phyloP scores from a whole-genome alignment of 2,797 vertebrate species.

The Zenarchopterus dispar region DNA sequence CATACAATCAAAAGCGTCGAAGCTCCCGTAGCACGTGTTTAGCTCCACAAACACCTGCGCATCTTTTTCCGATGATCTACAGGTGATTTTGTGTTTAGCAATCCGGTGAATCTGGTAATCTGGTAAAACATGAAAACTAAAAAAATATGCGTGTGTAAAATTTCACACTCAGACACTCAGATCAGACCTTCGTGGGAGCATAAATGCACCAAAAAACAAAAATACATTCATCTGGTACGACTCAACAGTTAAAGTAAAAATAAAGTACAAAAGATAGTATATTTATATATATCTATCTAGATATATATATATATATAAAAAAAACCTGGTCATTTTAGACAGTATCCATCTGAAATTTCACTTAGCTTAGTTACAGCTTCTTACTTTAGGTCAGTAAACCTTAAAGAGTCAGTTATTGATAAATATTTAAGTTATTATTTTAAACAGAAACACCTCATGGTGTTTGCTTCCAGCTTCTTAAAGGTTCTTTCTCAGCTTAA shows the following conservation, averaged over 20 bases:
- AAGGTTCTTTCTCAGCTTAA: background rate
- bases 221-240: constrained; percentile 61
- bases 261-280: constrained; percentile 12
- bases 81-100: too few species aligned
- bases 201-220: constrained; percentile 32
- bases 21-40: background rate
- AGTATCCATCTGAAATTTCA: background rate
- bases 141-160: constrained; percentile 5
- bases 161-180: constrained; percentile 2
- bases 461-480: constrained; percentile 2
- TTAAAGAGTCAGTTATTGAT: background rate
- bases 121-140: background rate
- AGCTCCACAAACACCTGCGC: background rate
- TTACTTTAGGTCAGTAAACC: background rate
- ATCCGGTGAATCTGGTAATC: background rate
- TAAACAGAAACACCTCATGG: background rate
- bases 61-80: too few species aligned
- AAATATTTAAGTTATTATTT: background rate
- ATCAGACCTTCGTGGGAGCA: constrained; percentile 15
- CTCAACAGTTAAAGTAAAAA: constrained; percentile 14
- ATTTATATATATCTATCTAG: too few species aligned
- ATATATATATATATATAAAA: too few species aligned
- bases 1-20: constrained; percentile 33
- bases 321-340: background rate
- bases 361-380: background rate